Evolutionary conservation across 2,113 vertebrate species (phyloP).

Genomic region (Mesitornis unicolor): DNA sequence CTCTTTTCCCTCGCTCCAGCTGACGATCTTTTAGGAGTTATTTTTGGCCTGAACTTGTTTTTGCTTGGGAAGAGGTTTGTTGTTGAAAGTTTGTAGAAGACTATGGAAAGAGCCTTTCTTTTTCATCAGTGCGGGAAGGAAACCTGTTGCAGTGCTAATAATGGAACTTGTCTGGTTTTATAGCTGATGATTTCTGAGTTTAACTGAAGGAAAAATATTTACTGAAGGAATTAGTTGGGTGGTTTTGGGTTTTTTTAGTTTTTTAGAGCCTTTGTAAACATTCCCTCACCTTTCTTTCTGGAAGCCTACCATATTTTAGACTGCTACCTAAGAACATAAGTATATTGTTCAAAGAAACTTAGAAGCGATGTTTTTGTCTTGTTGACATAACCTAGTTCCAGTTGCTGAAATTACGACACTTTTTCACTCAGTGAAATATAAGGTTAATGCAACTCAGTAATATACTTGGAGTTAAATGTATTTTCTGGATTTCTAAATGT

Average conservation of each 20-base stretch:
- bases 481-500: neutral
- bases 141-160: neutral
- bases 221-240: neutral
- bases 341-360: neutral
- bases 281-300: neutral
- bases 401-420: neutral
- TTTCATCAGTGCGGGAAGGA: neutral
- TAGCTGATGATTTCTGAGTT: neutral
- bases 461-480: neutral
- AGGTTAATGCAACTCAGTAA: neutral
- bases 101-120: neutral
- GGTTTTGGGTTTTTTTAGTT: neutral
- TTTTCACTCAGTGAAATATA: neutral
- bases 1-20: neutral
- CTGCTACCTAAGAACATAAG: neutral
- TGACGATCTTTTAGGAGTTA: neutral
- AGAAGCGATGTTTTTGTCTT: neutral
- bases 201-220: constrained; percentile 7
- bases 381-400: neutral
- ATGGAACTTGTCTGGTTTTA: neutral
- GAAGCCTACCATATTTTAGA: neutral
- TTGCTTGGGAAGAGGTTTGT: neutral
- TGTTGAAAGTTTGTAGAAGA: neutral
- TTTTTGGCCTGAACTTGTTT: constrained; percentile 3
- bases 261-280: neutral